Evolutionary conservation across 2,113 vertebrate genomes (phyloP).

Genomic region (Cichladusa arquata): DNA sequence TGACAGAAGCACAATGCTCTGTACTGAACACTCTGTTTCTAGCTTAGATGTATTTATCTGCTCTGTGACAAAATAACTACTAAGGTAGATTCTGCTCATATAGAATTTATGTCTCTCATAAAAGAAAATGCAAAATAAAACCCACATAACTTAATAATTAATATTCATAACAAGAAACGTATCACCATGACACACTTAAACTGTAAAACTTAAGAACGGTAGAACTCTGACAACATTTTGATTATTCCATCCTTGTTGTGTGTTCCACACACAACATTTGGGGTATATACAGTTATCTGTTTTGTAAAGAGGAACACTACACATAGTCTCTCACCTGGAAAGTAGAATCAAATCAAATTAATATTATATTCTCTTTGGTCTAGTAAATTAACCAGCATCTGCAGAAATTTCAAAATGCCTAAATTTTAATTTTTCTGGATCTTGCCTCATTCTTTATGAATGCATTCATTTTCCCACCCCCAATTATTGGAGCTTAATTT

Average conservation of each 20-base stretch:
- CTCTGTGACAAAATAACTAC: not conserved
- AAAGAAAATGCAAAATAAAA: not conserved
- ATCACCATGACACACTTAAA: not conserved
- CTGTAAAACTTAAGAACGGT: not conserved
- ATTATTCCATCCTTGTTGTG: slow-evolving; percentile 22
- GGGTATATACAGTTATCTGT: not conserved
- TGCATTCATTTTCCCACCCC: not conserved
- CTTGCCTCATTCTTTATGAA: not conserved
- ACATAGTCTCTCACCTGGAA: slow-evolving; percentile 26
- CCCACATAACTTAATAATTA: not conserved
- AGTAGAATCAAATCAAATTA: not conserved
- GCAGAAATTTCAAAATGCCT: not conserved
- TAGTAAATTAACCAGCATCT: not conserved
- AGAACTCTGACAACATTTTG: slow-evolving; percentile 8
- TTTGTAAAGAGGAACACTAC: slow-evolving; percentile 28
- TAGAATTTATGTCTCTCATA: not conserved
- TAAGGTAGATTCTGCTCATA: not conserved
- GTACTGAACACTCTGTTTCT: not conserved
- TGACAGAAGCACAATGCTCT: not conserved
- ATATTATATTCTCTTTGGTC: not conserved
- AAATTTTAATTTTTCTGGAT: not conserved
- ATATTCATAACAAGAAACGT: not conserved
- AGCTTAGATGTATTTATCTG: not conserved
- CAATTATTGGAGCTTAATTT: slow-evolving; percentile 38
- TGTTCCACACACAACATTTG: slow-evolving; percentile 43